A percentile compares a stretch with the other conserved stretches of the same genome.
These are phyloP conservation scores for Melanotaenia parkinsoni DNA, from an alignment of 2,797 vertebrate genomes.

Conservation along the genomic window DNA sequence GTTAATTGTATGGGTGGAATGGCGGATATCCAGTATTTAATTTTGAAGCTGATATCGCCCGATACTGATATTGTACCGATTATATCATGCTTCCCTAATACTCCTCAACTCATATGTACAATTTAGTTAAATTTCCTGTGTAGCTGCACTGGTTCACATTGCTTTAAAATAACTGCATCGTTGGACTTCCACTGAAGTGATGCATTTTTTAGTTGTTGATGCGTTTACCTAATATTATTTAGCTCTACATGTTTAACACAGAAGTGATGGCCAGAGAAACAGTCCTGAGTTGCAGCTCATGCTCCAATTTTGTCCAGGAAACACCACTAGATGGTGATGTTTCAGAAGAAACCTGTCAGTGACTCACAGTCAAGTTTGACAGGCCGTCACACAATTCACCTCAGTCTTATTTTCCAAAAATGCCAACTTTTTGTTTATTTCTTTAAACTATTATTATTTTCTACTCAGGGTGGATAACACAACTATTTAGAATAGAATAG, in stretches of 20 bases:
- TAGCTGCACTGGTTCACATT: not conserved
- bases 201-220: no score
- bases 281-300: not conserved
- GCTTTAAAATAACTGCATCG: not conserved
- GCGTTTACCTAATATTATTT: no score
- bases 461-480: not conserved
- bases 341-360: constrained; percentile 22
- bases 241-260: not conserved
- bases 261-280: not conserved
- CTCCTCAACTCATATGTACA: not conserved
- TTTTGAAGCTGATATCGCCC: no score
- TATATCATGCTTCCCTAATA: not conserved
- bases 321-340: constrained; percentile 63
- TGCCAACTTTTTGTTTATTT: not conserved
- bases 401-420: not conserved
- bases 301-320: not conserved
- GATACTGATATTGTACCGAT: no score
- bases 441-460: not conserved
- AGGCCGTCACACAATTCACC: constrained; percentile 1
- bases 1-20: no score
- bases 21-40: no score
- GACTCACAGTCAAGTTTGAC: not conserved
- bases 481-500: not conserved
- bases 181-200: not conserved
- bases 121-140: not conserved